These are phyloP conservation scores for Sylvicola fuscatus DNA, from an alignment of 2,888 invertebrate genomes.

Conservation along the genomic window DNA sequence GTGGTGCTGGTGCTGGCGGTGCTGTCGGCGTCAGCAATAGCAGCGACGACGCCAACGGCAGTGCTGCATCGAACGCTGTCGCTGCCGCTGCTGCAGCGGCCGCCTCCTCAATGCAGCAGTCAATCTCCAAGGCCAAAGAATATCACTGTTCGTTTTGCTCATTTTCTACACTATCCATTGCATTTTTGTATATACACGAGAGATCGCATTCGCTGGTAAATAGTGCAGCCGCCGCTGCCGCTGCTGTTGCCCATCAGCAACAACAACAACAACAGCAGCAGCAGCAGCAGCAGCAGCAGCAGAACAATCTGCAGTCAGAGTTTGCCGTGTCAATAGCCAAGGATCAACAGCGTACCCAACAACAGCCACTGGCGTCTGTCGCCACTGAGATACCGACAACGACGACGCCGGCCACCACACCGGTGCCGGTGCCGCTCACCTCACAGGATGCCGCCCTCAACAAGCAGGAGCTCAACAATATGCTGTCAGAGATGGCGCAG, in stretches of 20 bases:
- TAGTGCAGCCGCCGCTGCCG: slow-evolving; percentile 14
- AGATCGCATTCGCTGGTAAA: slow-evolving; percentile 44
- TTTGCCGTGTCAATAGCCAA: slow-evolving; percentile 31
- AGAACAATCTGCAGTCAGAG: slow-evolving; percentile 12
- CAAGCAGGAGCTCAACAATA: slow-evolving; percentile 12
- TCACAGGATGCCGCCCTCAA: slow-evolving; percentile 11
- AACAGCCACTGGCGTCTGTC: neutral
- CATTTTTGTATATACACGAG: slow-evolving; percentile 82
- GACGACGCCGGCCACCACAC: slow-evolving; percentile 19
- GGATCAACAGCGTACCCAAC: slow-evolving; percentile 35
- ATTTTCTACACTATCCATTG: slow-evolving; percentile 73
- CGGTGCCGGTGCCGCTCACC: slow-evolving; percentile 13
- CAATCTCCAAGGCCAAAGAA: slow-evolving; percentile 33
- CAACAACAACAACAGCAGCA: slow-evolving; percentile 11
- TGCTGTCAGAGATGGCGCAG: slow-evolving; percentile 19
- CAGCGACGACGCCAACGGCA: slow-evolving; percentile 20
- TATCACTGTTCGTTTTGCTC: slow-evolving; percentile 82
- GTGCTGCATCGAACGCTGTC: slow-evolving; percentile 24
- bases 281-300: slow-evolving; percentile 8
- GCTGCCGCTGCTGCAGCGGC: slow-evolving; percentile 31
- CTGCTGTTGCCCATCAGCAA: slow-evolving; percentile 13
- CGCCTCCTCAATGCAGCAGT: slow-evolving; percentile 12
- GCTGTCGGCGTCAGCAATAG: slow-evolving; percentile 14
- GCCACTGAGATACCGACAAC: slow-evolving; percentile 16
- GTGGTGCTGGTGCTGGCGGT: slow-evolving; percentile 4